Conservation (phyloP, 2,113 vertebrate species). For the Vulpes lagopus region DNA sequence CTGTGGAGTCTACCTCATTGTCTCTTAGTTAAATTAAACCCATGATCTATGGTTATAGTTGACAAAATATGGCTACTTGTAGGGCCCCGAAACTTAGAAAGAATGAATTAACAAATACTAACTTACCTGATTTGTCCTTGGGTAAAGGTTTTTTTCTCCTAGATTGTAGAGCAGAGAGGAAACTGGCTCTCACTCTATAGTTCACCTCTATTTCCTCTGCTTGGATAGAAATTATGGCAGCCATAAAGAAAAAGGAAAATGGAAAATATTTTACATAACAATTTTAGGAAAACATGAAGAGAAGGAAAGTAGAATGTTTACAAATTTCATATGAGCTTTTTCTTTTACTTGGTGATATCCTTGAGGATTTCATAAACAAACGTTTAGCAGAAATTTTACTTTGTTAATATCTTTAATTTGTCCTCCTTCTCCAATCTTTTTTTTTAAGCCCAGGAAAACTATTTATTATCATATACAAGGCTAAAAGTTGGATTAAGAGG, state of each 20-base stretch:
- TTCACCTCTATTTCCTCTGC: background rate
- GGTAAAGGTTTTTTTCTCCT: background rate
- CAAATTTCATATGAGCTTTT: background rate
- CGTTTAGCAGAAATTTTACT: background rate
- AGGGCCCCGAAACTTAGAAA: background rate
- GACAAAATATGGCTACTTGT: background rate
- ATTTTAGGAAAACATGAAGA: background rate
- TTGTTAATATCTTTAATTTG: conserved; percentile 21
- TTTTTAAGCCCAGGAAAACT: background rate
- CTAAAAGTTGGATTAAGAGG: background rate
- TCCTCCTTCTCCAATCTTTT: background rate
- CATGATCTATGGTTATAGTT: background rate
- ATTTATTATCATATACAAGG: conserved; percentile 12
- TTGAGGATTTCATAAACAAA: background rate
- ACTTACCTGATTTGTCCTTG: background rate
- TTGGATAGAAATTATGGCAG: background rate
- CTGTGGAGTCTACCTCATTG: background rate
- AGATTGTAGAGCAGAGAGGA: background rate
- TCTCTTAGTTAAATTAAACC: conserved; percentile 27
- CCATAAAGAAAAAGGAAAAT: background rate
- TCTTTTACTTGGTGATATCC: background rate
- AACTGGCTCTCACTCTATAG: background rate
- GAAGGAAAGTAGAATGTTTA: background rate
- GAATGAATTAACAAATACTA: background rate
- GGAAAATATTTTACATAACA: conserved; percentile 2